phyloP scores from a whole-genome alignment of 1,140 invertebrate genomes.

The Drosophila ohnishii region DNA sequence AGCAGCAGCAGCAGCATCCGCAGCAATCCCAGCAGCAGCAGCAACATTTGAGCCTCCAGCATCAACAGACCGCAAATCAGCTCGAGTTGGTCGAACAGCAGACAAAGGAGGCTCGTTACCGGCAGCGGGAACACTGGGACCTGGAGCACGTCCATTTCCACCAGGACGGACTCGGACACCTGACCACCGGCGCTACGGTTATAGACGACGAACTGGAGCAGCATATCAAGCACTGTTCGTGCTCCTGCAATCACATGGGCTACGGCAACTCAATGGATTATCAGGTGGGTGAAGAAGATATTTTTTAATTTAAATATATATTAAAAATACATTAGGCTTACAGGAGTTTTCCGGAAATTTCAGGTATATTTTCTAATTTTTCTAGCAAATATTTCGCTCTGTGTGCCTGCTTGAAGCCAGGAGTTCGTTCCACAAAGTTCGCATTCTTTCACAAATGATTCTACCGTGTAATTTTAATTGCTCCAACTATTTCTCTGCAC shows the following conservation, averaged over 20 bases:
- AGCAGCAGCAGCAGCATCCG: constrained; percentile 28
- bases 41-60: constrained; percentile 41
- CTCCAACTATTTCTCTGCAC: constrained; percentile 28
- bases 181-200: constrained; percentile 83
- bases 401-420: not conserved
- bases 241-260: constrained; percentile 95
- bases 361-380: too few species aligned
- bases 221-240: constrained; percentile 93
- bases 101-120: constrained; percentile 54
- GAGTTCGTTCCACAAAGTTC: not conserved
- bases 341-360: not conserved
- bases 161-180: constrained; percentile 25
- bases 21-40: constrained; percentile 32
- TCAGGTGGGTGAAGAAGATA: constrained; percentile 86
- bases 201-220: constrained; percentile 89
- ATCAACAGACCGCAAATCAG: constrained; percentile 56
- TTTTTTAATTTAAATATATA: not conserved
- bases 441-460: constrained; percentile 57
- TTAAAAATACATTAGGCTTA: not conserved
- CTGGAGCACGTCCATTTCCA: constrained; percentile 48
- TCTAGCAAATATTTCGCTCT: not conserved
- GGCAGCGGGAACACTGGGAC: constrained; percentile 27
- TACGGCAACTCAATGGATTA: constrained; percentile 95
- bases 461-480: constrained; percentile 72
- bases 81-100: constrained; percentile 53